These are phyloP conservation scores for Trogon melanurus DNA, from an alignment of 2,113 vertebrate genomes.

Conservation along the genomic window DNA sequence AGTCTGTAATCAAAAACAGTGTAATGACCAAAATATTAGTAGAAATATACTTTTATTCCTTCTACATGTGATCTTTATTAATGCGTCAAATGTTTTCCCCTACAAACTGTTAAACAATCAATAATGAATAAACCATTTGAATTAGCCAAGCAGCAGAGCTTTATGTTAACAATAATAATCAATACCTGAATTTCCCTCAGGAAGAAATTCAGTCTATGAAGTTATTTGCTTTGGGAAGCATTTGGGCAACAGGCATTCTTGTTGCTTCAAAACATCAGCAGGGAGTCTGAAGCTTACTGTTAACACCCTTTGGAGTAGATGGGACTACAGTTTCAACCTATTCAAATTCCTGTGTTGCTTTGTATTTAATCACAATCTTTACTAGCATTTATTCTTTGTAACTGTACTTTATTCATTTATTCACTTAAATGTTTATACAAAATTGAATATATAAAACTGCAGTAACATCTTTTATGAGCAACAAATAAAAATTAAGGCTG, in stretches of 20 bases:
- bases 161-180: neutral
- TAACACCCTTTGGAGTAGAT: constrained; percentile 45
- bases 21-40: neutral
- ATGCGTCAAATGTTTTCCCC: neutral
- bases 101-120: neutral
- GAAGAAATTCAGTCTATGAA: neutral
- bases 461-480: constrained; percentile 38
- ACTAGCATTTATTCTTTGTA: constrained; percentile 37
- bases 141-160: neutral
- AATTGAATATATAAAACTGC: constrained; percentile 46
- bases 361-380: constrained; percentile 40
- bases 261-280: neutral
- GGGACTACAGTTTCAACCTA: constrained; percentile 39
- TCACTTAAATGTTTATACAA: constrained; percentile 53
- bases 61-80: neutral
- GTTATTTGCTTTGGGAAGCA: neutral
- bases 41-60: neutral
- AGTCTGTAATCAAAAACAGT: neutral
- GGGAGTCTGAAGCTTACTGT: constrained; percentile 16
- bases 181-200: neutral
- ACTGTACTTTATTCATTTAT: constrained; percentile 58
- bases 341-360: neutral
- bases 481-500: constrained; percentile 62
- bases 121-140: neutral
- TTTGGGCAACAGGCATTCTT: constrained; percentile 11